phyloP scores from a whole-genome alignment of 1,140 invertebrate genomes.

The Aphelenchoides fujianensis region DNA sequence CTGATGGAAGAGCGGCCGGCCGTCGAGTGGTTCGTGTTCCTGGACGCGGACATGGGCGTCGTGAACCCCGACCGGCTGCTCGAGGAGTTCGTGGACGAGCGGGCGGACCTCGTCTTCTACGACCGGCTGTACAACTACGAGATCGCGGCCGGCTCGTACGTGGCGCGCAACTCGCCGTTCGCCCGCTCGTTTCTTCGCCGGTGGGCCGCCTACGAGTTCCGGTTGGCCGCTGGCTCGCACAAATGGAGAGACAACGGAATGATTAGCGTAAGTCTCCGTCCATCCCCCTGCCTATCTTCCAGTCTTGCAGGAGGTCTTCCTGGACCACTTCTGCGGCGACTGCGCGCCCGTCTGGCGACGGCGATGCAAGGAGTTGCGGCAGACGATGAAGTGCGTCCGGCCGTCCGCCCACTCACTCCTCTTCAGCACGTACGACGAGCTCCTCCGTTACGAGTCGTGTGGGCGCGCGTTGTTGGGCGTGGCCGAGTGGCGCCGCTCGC shows the following conservation, averaged over 20 bases:
- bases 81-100: conserved; percentile 33
- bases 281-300: conserved; percentile 1
- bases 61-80: conserved; percentile 45
- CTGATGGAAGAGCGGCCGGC: conserved; percentile 22
- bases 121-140: conserved; percentile 47
- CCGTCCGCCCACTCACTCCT: neutral
- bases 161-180: conserved; percentile 39
- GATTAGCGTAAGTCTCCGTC: conserved; percentile 41
- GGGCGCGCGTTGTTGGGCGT: conserved; percentile 37
- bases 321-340: conserved; percentile 35
- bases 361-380: conserved; percentile 33
- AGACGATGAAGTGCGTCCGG: neutral
- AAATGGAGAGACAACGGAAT: conserved; percentile 52
- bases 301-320: conserved; percentile 41
- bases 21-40: conserved; percentile 40
- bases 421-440: conserved; percentile 33
- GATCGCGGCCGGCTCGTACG: conserved; percentile 43
- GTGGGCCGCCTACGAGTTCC: conserved; percentile 39
- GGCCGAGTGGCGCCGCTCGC: conserved; percentile 16
- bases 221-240: conserved; percentile 31
- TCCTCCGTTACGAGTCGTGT: conserved; percentile 36
- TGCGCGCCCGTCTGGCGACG: conserved; percentile 7
- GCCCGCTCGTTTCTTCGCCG: conserved; percentile 27
- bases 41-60: conserved; percentile 51
- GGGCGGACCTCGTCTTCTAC: conserved; percentile 40